Base-by-base conservation (phyloP, 2,888 invertebrate genomes). In the Pseudolycoriella hygida region DNA sequence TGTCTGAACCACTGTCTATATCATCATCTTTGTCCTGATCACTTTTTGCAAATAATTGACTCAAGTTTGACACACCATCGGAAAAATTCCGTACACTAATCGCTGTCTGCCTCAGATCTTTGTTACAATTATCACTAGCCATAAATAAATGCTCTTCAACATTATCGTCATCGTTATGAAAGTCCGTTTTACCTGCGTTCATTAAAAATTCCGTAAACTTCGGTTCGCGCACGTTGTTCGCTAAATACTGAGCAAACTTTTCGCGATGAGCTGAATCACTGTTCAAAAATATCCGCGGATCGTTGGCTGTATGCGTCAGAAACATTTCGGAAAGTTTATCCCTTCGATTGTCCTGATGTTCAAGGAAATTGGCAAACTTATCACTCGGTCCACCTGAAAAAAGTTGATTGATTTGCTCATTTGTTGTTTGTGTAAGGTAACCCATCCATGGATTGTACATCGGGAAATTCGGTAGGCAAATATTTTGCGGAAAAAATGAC, bases 381-480 rank as follows among this genome's bases (percentile, higher is more conserved):
- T 20, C 34, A 17, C n/a, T 46, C 38, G 49, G 20, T 17, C 25
- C 57, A 52, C 55, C 56, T 46, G 62, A 53, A 41, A 64, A 57
- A 14, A 64, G 50, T 50, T 64, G 64, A 38, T 59, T 56, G 45
- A 64, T 55, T 42, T 63, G 59, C 47, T 63, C 64, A 45, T 62
- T 62, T 41, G 61, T 25, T 43, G 48, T 61, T 50, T 65, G 64
- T 42, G 59, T 60, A 51, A 65, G 60, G 43, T 65, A 65, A 34
- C 63, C 64, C 46, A 64, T 54, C 65, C 64, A 65, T 39, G 64
- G 65, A 52, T 63, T 64, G 43, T 64, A 65, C 10, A 65, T 56
- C 1, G 64, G 60, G 45, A 64, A 61, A 52, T 61, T 62, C 37
- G 44, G 15, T 59, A 56, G 11, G 62, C 46, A 46, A 15, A 43